Base-by-base conservation (phyloP, 2,888 invertebrate species). In the Eupithecia abbreviata region DNA sequence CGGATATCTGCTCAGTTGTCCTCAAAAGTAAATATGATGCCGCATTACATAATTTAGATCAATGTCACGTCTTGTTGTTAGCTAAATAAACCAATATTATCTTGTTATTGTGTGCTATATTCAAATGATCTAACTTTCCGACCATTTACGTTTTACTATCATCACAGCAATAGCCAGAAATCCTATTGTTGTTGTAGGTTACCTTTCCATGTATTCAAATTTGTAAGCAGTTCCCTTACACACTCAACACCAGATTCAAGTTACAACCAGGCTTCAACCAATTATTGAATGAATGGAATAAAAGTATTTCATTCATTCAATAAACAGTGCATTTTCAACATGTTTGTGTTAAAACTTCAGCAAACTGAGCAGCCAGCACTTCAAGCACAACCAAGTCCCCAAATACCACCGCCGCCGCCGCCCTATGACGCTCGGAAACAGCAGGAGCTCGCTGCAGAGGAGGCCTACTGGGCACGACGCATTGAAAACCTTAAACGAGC, bases 1-100 rank as follows among this genome's bases (percentile, higher is more conserved):
- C 90, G 95, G 85, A 93, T 95, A 93, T 92, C 94, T 85, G 85
- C 90, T 77, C 93, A 93, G 83, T 90, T 94, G 77, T 86, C 87
- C 76, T 88, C 91, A 82, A 92, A 91, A 89, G 95, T 94, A 93
- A 92, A 89, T 91, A 90, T 88, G 84, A 87, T 88, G 83, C 84
- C 88, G 85, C 88, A 94, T 95, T 95, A 95, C 93, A 95, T 95
- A 95, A 95, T 94, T 93, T 91, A 88, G 80, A 89, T 90, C 93
- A 93, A 92, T 93, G 93, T 93, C 94, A 93, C 86, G 85, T 86
- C 85, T 86, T 79, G 82, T 82, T 79, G 75, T 78, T 69, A 68
- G 75, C 71, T 18, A 68, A 81, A 79, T 79, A 82, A 77, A 82
- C 73, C 75, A 68, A 75, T 79, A 76, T 70, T 76, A 43, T 47